Conservation (phyloP, 2,797 vertebrate species). For the Enteromius unitaeniatus region DNA sequence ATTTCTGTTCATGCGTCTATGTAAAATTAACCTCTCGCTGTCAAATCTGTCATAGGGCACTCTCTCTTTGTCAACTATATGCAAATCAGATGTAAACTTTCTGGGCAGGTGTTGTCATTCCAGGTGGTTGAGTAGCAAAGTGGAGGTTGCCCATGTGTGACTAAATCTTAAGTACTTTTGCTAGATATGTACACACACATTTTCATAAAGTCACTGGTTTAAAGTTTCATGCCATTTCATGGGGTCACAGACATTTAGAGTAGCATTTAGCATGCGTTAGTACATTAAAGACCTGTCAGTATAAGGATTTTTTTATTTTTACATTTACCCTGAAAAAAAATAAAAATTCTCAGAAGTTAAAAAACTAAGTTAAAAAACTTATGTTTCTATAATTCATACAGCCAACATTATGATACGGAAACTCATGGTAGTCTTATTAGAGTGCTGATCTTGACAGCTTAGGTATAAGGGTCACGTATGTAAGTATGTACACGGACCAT, state of each 20-base stretch:
- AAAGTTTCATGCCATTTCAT: constrained; percentile 4
- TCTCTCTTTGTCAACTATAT: constrained; percentile 53
- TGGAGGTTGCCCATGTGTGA: constrained; percentile 55
- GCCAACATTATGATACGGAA: neutral
- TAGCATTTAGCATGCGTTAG: constrained; percentile 1
- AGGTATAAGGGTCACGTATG: constrained; percentile 7
- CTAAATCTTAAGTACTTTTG: constrained; percentile 58
- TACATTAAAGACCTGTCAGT: neutral
- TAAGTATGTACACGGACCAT: neutral
- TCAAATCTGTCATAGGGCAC: constrained; percentile 39
- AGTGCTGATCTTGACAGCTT: neutral
- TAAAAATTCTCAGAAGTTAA: neutral
- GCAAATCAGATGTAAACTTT: constrained; percentile 61
- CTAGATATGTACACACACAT: constrained; percentile 58
- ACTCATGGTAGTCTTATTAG: neutral
- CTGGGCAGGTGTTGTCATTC: constrained; percentile 56
- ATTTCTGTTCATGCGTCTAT: constrained; percentile 2
- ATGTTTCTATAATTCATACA: neutral
- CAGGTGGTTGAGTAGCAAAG: constrained; percentile 60
- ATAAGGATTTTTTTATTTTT: neutral
- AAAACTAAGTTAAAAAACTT: neutral
- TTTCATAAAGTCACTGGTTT: constrained; percentile 57
- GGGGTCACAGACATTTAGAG: constrained; percentile 10
- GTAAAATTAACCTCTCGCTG: constrained; percentile 39
- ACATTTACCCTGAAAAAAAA: neutral